These are phyloP conservation scores for Pachydiplax longipennis DNA, from an alignment of 2,888 invertebrate species.

Conservation along the genomic window DNA sequence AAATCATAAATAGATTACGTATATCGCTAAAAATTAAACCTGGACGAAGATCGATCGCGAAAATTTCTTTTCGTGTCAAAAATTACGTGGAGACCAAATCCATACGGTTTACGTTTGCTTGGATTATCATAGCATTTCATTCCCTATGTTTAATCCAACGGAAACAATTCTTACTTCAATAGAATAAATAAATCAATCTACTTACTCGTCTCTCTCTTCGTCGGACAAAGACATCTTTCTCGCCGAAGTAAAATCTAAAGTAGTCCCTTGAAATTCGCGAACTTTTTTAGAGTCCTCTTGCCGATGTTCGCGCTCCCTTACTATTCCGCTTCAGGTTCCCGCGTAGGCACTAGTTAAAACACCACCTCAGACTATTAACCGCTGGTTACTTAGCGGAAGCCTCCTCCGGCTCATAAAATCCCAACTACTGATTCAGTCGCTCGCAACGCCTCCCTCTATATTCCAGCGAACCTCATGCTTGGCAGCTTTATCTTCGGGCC, in stretches of 20 bases:
- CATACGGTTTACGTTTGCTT: too few relatives aligned
- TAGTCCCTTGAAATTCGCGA: neutral
- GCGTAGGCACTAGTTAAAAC: neutral
- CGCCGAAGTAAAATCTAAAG: neutral
- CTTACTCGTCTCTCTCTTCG: conserved; percentile 29
- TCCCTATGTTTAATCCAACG: too few relatives aligned
- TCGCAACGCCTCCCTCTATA: conserved; percentile 26
- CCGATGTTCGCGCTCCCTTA: neutral
- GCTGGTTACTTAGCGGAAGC: conserved; percentile 15
- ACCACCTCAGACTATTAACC: neutral
- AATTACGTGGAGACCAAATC: too few relatives aligned
- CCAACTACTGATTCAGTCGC: conserved; percentile 4
- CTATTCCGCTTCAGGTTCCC: neutral
- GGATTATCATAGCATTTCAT: too few relatives aligned
- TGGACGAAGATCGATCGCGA: too few relatives aligned
- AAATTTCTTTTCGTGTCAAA: too few relatives aligned
- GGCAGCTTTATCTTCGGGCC: neutral
- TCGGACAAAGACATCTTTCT: conserved; percentile 10
- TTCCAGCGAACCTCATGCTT: neutral
- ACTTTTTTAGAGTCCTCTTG: neutral
- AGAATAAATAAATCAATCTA: neutral
- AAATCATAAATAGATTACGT: too few relatives aligned
- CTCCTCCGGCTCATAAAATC: neutral
- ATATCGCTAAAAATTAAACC: too few relatives aligned
- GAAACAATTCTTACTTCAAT: too few relatives aligned